Conservation (phyloP, 2,888 invertebrate species). For the Vannuccia rotundouncinata region DNA sequence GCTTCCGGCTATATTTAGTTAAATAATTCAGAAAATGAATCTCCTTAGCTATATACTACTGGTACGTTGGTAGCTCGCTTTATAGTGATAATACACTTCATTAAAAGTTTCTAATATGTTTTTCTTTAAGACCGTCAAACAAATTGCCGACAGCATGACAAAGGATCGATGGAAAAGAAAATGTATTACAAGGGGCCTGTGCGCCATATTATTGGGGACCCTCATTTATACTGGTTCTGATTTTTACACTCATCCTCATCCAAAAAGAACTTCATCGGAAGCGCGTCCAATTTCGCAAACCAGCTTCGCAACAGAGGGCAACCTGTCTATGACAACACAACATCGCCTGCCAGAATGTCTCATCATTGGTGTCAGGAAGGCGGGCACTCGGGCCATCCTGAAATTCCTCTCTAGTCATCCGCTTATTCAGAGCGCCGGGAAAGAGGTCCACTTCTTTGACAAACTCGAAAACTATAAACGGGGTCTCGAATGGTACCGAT, state of each 20-base stretch:
- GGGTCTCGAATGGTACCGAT: slow-evolving; percentile 82
- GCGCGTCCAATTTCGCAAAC: too few species aligned
- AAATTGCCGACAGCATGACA: not conserved
- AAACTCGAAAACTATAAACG: slow-evolving; percentile 71
- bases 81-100: too few species aligned
- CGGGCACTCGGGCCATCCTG: slow-evolving; percentile 57
- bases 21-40: too few species aligned
- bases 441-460: slow-evolving; percentile 95
- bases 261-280: too few species aligned
- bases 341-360: slow-evolving; percentile 54
- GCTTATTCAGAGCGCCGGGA: slow-evolving; percentile 80
- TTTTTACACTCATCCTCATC: not conserved
- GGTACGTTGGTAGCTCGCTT: too few species aligned
- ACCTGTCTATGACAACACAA: slow-evolving; percentile 35
- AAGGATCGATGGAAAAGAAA: not conserved
- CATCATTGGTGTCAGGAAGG: slow-evolving; percentile 57
- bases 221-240: not conserved
- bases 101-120: too few species aligned
- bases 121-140: too few species aligned
- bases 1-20: too few species aligned
- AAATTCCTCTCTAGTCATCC: slow-evolving; percentile 55
- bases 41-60: too few species aligned
- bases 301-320: not conserved
- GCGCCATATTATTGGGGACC: not conserved
- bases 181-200: not conserved